Conservation (phyloP, 2,888 invertebrate genomes). For the Zygothrica quintamaculata region DNA sequence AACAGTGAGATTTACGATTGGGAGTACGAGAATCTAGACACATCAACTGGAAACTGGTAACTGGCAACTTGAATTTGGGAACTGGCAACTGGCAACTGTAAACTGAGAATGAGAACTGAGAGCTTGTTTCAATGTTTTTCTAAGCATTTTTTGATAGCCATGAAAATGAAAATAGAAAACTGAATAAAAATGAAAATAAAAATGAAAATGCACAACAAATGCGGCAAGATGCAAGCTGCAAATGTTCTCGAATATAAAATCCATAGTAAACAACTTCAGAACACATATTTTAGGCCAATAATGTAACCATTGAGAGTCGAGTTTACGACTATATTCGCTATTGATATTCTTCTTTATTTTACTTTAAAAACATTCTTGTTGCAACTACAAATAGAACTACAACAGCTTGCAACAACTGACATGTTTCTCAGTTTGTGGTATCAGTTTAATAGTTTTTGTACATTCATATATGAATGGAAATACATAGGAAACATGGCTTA, state of each 20-base stretch:
- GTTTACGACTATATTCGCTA: conserved; percentile 28
- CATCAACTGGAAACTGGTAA: conserved; percentile 8
- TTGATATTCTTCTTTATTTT: not conserved
- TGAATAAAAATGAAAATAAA: conserved; percentile 33
- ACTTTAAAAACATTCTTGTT: conserved; percentile 19
- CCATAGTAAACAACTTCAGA: conserved; percentile 33
- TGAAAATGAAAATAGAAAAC: too few relatives aligned
- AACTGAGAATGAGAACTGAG: not conserved
- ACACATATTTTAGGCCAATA: conserved; percentile 35
- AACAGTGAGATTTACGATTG: conserved; percentile 62
- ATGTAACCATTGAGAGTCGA: conserved; percentile 26
- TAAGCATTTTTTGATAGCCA: not conserved
- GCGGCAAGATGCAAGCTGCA: conserved; percentile 48
- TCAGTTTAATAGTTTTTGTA: not conserved
- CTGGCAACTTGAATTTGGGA: too few relatives aligned
- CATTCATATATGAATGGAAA: not conserved
- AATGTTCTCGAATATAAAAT: conserved; percentile 52
- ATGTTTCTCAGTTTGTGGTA: conserved; percentile 2
- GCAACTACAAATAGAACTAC: not conserved
- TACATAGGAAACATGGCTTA: conserved; percentile 5
- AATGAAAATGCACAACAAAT: conserved; percentile 45
- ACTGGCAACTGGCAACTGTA: too few relatives aligned
- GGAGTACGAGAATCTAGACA: conserved; percentile 15
- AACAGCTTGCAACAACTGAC: conserved; percentile 3
- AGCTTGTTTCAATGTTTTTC: conserved; percentile 1